Evolutionary conservation across 2,113 vertebrate species (phyloP), one percentile per base, ranked within the genome.

Genomic region (Leucosticte australis): DNA sequence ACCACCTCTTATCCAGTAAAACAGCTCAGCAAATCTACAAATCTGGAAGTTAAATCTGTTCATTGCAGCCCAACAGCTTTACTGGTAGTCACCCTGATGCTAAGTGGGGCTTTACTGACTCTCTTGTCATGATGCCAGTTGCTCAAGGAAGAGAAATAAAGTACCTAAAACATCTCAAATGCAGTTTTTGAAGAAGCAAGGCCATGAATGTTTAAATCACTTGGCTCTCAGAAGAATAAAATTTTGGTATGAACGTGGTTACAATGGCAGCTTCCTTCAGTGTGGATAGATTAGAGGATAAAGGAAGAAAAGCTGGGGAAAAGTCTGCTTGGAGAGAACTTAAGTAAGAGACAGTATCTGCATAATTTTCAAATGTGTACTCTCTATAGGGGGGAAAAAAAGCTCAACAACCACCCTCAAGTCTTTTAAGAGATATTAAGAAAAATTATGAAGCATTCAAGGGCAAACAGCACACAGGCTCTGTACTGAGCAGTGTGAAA

Each of bases 391-490:
- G 20, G 31, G 13, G 1, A 7, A 27, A 37, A 37, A 26, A 39
- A 18, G 1, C 10, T 20, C 10, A n/a, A 11, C 3, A 15, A 50
- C 2, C 0, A 50, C 16, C 15, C 14, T 71, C 37, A 10, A 7
- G 6, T 30, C 37, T 68, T 33, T 0, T 1, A 0, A 26, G 18
- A 57, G 59, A 31, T 23, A 69, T 9, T 23, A 16, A 16, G 30
- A 22, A 59, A 85, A 92, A 12, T 13, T 18, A 3, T 13, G 19
- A 71, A 83, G 24, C 22, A 2, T 67, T 46, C 16, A 23, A 63
- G 47, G 42, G 7, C 56, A 44, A 81, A 20, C 4, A 57, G 50
- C 49, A 26, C 1, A 3, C 21, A 76, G 53, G 30, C 18, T 71
- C 56, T 63, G 60, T 26, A 13, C 17, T 12, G 47, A 78, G 26